phyloP scores from a whole-genome alignment of 35 echinoderm and acorn worm genomes.

The Diadema setosum region DNA sequence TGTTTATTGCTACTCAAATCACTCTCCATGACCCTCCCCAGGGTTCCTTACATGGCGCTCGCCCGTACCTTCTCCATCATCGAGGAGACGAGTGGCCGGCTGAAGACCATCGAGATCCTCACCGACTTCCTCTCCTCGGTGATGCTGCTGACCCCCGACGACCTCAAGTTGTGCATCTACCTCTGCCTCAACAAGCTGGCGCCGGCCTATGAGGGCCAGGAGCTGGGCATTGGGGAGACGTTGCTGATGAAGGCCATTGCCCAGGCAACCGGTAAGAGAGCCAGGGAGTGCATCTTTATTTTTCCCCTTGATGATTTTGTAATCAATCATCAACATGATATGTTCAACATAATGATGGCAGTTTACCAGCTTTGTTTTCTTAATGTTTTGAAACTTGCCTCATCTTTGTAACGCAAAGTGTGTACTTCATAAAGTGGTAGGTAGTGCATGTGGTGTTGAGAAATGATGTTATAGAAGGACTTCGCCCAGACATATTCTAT shows the following conservation, averaged over 20 bases:
- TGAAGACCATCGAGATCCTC: constrained; percentile 88
- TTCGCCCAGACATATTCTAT: too few species aligned
- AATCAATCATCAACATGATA: too few species aligned
- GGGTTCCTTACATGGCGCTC: constrained; percentile 88
- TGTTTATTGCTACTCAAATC: too few species aligned
- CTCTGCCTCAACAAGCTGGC: constrained; percentile 95
- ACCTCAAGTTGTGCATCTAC: constrained; percentile 71
- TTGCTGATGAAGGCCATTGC: constrained; percentile 90
- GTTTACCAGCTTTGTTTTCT: too few species aligned
- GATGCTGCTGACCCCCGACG: constrained; percentile 73
- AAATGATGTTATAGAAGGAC: too few species aligned
- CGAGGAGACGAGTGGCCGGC: constrained; percentile 64
- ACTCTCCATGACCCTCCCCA: neutral
- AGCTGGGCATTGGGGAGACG: constrained; percentile 85
- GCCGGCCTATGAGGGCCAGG: constrained; percentile 93
- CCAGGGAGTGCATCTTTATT: neutral
- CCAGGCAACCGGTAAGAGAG: constrained; percentile 79
- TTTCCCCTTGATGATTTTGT: neutral
- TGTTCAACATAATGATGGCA: too few species aligned
- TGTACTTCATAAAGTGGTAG: too few species aligned
- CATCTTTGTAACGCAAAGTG: too few species aligned
- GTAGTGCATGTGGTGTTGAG: too few species aligned
- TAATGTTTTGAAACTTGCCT: too few species aligned
- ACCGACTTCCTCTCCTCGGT: constrained; percentile 85
- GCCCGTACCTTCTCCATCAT: constrained; percentile 82